Percentiles rank a stretch among this genome's conserved stretches.
Conservation (phyloP, 1,140 invertebrate species). For the Drosophila nigrodunni region DNA sequence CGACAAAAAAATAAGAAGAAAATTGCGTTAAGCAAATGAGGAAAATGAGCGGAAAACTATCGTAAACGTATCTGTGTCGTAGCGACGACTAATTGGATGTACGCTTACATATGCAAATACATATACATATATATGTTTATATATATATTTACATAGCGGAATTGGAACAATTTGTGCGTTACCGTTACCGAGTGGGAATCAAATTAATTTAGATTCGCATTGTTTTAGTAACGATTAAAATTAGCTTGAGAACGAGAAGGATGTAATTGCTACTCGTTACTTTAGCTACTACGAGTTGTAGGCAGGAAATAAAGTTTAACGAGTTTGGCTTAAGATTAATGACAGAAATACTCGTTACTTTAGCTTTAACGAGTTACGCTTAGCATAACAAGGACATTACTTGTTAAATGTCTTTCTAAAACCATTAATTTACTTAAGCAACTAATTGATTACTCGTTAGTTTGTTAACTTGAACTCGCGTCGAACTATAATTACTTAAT, state of each 20-base stretch:
- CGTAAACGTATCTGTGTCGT: conserved; percentile 70
- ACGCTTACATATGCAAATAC: neutral
- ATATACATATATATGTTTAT: no score
- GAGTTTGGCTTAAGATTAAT: no score
- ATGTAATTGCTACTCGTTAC: neutral
- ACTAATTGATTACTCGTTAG: neutral
- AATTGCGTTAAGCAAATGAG: conserved; percentile 73
- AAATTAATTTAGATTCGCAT: neutral
- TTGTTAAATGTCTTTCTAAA: no score
- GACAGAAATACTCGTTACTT: neutral
- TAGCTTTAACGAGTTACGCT: neutral
- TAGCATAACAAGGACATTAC: no score
- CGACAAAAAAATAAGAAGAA: conserved; percentile 25
- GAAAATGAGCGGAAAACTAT: conserved; percentile 75
- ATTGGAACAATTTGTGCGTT: conserved; percentile 19
- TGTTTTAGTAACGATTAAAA: neutral
- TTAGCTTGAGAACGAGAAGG: neutral
- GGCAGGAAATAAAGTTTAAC: neutral
- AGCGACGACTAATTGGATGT: conserved; percentile 65
- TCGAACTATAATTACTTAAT: conserved; percentile 12
- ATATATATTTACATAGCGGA: conserved; percentile 8
- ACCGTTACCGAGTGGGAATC: neutral
- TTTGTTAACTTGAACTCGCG: neutral
- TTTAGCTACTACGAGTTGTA: neutral
- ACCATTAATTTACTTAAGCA: neutral